Conservation (phyloP, 2,797 vertebrate species). For the Spheniscus humboldti region DNA sequence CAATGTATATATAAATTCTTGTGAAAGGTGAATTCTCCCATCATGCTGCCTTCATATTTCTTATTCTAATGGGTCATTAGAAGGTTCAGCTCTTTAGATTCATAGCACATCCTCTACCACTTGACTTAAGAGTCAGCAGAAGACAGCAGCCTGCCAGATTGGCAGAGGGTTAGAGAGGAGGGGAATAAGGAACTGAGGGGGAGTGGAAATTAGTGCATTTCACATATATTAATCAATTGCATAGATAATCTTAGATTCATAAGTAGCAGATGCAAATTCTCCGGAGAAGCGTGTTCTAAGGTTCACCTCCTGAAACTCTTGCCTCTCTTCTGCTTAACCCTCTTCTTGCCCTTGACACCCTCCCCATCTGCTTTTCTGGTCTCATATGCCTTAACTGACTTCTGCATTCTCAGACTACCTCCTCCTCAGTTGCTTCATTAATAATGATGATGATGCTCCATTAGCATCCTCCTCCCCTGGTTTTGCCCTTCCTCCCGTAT, state of each 20-base stretch:
- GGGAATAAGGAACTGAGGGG: neutral
- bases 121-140: neutral
- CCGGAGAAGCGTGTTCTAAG: neutral
- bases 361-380: neutral
- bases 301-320: neutral
- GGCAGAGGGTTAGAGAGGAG: neutral
- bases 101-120: neutral
- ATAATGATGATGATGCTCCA: neutral
- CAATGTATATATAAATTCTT: neutral
- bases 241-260: neutral
- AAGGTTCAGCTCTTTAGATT: neutral
- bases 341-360: neutral
- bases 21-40: neutral
- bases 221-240: neutral
- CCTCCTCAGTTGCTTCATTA: neutral
- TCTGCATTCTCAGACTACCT: neutral
- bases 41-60: neutral
- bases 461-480: neutral
- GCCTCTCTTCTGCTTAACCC: neutral
- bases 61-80: neutral
- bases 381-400: neutral
- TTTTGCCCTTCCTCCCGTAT: neutral
- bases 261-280: neutral
- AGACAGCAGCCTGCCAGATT: neutral
- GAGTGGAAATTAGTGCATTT: neutral